Conservation (phyloP, 2,888 invertebrate species). For the Encarsia formosa region DNA sequence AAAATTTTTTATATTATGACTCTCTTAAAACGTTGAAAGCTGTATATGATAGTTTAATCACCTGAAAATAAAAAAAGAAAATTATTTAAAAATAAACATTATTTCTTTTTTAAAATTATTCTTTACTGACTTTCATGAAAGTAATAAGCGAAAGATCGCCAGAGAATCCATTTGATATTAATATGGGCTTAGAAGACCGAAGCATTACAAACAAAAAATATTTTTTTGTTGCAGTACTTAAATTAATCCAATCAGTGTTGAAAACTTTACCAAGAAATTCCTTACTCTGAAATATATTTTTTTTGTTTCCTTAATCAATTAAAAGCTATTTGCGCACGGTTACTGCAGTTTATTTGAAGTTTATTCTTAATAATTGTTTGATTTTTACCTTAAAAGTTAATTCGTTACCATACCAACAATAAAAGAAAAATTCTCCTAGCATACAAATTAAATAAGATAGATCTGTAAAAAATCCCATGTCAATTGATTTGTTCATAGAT, state of each 20-base stretch:
- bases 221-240: not conserved
- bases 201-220: conserved; percentile 6
- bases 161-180: conserved; percentile 5
- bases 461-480: conserved; percentile 5
- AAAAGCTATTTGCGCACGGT: not conserved
- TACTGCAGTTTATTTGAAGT: not conserved
- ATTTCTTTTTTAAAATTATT: not conserved
- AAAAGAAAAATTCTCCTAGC: conserved; percentile 17
- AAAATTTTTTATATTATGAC: not conserved
- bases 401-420: conserved; percentile 20
- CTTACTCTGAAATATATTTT: conserved; percentile 12
- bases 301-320: not conserved
- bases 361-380: not conserved
- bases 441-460: conserved; percentile 11
- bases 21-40: conserved; percentile 13
- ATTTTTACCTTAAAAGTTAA: conserved; percentile 9
- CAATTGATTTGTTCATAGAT: not conserved
- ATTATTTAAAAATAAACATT: not conserved
- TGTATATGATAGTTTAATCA: conserved; percentile 16
- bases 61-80: conserved; percentile 3
- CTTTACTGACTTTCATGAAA: conserved; percentile 12
- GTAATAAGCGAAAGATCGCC: conserved; percentile 10
- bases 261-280: conserved; percentile 1
- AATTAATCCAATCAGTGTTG: conserved; percentile 7
- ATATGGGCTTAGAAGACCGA: conserved; percentile 4